These are phyloP conservation scores for Hydractinia symbiolongicarpus DNA, from an alignment of 30 jellyfish, hydroid and myxozoan species.

Conservation along the genomic window DNA sequence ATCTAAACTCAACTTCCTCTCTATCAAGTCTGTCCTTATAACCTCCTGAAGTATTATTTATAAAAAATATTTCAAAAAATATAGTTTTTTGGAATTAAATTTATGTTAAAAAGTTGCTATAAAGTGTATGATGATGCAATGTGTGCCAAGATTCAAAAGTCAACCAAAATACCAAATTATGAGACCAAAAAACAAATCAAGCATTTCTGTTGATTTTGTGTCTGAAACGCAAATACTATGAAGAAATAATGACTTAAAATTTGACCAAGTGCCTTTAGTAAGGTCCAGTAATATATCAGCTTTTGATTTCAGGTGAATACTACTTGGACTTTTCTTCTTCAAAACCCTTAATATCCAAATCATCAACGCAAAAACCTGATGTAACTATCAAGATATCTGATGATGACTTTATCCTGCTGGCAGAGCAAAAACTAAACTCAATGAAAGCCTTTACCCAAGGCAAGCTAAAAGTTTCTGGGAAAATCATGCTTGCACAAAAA, in stretches of 20 bases:
- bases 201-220: too few species aligned
- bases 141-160: neutral
- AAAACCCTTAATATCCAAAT: neutral
- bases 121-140: too few species aligned
- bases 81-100: neutral
- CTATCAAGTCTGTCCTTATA: too few species aligned
- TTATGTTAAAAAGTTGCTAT: neutral
- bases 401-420: constrained; percentile 69
- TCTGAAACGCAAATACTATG: too few species aligned
- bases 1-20: too few species aligned
- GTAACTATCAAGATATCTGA: constrained; percentile 39
- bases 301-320: constrained; percentile 2
- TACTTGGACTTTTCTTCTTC: constrained; percentile 1
- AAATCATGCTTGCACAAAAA: constrained; percentile 66
- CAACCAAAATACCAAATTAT: neutral
- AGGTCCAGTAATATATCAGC: neutral
- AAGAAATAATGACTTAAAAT: neutral
- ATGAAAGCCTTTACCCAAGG: constrained; percentile 69
- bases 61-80: neutral
- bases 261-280: neutral
- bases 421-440: constrained; percentile 60
- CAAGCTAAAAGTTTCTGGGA: constrained; percentile 60
- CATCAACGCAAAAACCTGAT: constrained; percentile 1
- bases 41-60: neutral
- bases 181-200: neutral